Base-by-base conservation (phyloP, 2,113 vertebrate genomes). In the Apeltes quadracus region DNA sequence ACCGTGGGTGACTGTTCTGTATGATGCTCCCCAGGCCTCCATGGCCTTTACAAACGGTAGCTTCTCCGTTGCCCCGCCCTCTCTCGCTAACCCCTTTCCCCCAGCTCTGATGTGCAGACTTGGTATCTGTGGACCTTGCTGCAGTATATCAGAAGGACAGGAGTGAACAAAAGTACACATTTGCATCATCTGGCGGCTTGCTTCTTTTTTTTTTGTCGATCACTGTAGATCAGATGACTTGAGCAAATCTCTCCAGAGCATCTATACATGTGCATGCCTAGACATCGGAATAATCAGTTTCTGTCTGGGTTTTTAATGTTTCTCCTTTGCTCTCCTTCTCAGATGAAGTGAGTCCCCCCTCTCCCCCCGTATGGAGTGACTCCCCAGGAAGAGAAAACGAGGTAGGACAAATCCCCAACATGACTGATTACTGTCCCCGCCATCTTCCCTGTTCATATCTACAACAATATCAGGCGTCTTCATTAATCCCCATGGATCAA, bases 311-410 rank as follows among this genome's bases (percentile, higher is more conserved):
- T 84, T 91, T 90, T 90, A 84, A 91, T 90, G 76, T 68, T 73
- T 73, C 75, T 82, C 74, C 78, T 87, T 87, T 85, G 79, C 80
- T 89, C 77, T 88, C 78, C 68, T 84, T 78, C 71, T 69, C 91
- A 94, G 93, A 94, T 93, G 93, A 93, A 93, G 91, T 93, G 88
- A 93, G 78, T 85, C 79, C 72, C n/a, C n/a, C n/a, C n/a, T n/a
- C n/a, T n/a, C n/a, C n/a, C n/a, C n/a, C 84, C 75, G 79, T 64
- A 85, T 68, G 79, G 90, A 90, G 84, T 88, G 89, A 92, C 91
- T 91, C 79, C 90, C 82, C 87, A 89, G 89, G 88, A 92, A 90
- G 89, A 90, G 88, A 93, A 87, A 92, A 87, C 86, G 79, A 93
- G 93, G 93, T 93, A 94, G 89, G 93, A 89, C 87, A 92, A 93